phyloP scores from a whole-genome alignment of 2,113 vertebrate species.

The Protomyctophum bolini region DNA sequence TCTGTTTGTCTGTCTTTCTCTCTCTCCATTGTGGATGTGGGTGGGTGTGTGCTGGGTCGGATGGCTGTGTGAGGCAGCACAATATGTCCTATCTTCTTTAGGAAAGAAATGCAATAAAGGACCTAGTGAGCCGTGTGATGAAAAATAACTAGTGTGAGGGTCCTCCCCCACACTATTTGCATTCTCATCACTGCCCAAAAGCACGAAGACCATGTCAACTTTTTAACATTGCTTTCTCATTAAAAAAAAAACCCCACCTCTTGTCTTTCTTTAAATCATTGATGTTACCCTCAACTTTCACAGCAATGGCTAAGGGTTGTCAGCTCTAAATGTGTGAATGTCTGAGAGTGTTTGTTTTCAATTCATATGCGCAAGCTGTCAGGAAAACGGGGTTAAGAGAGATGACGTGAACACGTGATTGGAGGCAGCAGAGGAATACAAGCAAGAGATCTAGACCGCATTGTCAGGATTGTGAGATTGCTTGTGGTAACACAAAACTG shows the following conservation, averaged over 20 bases:
- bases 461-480: too few relatives aligned
- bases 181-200: background rate
- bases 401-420: background rate
- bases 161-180: background rate
- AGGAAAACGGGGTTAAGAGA: constrained; percentile 36
- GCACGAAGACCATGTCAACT: constrained; percentile 1
- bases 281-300: background rate
- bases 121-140: constrained; percentile 27
- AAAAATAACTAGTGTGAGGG: constrained; percentile 8
- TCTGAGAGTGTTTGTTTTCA: constrained; percentile 36
- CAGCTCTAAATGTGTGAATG: too few relatives aligned
- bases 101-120: constrained; percentile 49
- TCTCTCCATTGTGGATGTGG: background rate
- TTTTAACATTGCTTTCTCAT: background rate
- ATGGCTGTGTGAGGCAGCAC: constrained; percentile 24
- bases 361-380: constrained; percentile 37
- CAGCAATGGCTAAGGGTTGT: background rate
- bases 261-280: constrained; percentile 2
- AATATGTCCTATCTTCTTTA: constrained; percentile 27
- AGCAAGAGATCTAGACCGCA: too few relatives aligned
- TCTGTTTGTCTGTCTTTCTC: background rate
- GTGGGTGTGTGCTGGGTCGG: background rate
- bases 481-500: too few relatives aligned
- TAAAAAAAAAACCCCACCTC: background rate
- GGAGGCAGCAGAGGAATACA: background rate